Evolutionary conservation across 2,888 invertebrate genomes (phyloP).

Genomic region (Cheilosia vulpina): DNA sequence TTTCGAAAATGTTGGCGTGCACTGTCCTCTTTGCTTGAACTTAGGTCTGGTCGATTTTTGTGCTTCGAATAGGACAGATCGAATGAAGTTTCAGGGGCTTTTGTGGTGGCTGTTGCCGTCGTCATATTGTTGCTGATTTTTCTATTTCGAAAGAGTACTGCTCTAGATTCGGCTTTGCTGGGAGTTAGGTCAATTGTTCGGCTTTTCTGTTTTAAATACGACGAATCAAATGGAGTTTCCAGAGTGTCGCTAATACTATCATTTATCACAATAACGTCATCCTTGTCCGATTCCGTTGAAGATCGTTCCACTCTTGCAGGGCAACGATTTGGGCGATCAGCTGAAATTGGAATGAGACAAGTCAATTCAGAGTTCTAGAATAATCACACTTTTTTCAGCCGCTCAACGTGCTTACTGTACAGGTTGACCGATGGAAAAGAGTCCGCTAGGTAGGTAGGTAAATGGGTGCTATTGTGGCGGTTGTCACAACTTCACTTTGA

Average conservation of each 20-base stretch:
- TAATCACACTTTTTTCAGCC: too few relatives aligned
- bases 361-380: background rate
- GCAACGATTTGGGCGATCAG: conserved; percentile 10
- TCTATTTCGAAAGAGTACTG: background rate
- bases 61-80: conserved; percentile 21
- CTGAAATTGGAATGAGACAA: background rate
- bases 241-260: conserved; percentile 61
- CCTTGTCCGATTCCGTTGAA: conserved; percentile 44
- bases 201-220: conserved; percentile 33
- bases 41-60: conserved; percentile 35
- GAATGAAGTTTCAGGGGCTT: background rate
- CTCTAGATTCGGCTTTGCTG: conserved; percentile 13
- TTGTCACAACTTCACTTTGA: too few relatives aligned
- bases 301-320: conserved; percentile 14
- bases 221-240: conserved; percentile 18
- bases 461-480: too few relatives aligned
- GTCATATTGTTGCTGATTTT: background rate
- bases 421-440: too few relatives aligned
- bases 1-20: conserved; percentile 25
- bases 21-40: conserved; percentile 21
- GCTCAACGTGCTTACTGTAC: too few relatives aligned
- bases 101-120: background rate
- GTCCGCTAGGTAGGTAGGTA: too few relatives aligned
- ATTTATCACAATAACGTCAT: conserved; percentile 68
- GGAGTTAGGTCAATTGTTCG: conserved; percentile 16